These are phyloP conservation scores for Apogon talboti DNA, from an alignment of 2,797 vertebrate species.

Conservation along the genomic window DNA sequence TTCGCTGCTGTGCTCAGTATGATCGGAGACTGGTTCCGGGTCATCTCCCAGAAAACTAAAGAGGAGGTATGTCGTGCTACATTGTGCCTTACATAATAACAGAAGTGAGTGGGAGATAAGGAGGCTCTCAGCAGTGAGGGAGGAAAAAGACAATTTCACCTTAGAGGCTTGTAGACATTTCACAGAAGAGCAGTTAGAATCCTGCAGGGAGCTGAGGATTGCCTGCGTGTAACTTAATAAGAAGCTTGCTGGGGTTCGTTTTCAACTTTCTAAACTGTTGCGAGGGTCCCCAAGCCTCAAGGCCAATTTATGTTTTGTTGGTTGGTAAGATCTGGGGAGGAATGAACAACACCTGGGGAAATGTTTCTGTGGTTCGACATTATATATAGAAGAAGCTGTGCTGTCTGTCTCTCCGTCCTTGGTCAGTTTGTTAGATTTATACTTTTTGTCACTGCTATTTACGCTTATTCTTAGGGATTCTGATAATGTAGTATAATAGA, in stretches of 20 bases:
- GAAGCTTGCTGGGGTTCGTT: background rate
- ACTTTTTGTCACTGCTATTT: too few relatives aligned
- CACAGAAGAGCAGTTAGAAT: background rate
- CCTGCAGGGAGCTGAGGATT: background rate
- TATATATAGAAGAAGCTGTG: too few relatives aligned
- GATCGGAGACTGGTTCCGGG: constrained; percentile 98
- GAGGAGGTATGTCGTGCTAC: constrained; percentile 88
- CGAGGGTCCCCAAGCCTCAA: too few relatives aligned
- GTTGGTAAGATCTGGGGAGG: too few relatives aligned
- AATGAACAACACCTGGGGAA: too few relatives aligned
- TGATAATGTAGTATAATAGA: too few relatives aligned
- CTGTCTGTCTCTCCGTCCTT: too few relatives aligned
- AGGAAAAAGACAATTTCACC: background rate
- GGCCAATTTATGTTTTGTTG: too few relatives aligned
- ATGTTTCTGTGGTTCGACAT: too few relatives aligned
- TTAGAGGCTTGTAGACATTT: background rate
- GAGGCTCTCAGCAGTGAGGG: background rate
- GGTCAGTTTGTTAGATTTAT: too few relatives aligned
- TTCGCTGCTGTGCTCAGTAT: constrained; percentile 99
- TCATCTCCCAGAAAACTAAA: constrained; percentile 98
- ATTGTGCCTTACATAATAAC: constrained; percentile 1
- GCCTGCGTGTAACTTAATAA: background rate
- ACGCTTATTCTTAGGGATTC: too few relatives aligned
- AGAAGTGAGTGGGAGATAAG: constrained; percentile 1
- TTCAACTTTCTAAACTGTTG: too few relatives aligned